A percentile compares a stretch with the other conserved stretches of the same genome.
phyloP scores from a whole-genome alignment of 2,113 vertebrate species.

The Rhinoptilus africanus region DNA sequence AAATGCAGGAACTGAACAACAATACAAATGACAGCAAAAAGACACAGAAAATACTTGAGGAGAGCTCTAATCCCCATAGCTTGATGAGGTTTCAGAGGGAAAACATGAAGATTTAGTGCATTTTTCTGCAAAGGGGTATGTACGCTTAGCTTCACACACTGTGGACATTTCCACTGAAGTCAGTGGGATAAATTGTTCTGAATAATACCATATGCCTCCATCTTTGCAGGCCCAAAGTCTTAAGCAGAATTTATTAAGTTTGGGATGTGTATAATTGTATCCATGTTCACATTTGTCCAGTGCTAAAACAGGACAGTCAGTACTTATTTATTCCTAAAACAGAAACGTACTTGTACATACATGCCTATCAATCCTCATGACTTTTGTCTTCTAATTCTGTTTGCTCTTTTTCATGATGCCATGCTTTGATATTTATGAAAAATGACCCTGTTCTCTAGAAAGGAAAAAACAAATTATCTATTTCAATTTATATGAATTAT shows the following conservation, averaged over 20 bases:
- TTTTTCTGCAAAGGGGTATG: neutral
- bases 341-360: neutral
- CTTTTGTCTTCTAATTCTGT: neutral
- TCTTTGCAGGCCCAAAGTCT: neutral
- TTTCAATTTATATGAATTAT: neutral
- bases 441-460: neutral
- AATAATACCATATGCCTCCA: neutral
- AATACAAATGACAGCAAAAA: neutral
- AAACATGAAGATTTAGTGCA: neutral
- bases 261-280: neutral
- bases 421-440: neutral
- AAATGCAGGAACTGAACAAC: neutral
- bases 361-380: neutral
- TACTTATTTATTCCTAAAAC: neutral
- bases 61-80: neutral
- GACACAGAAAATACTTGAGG: neutral
- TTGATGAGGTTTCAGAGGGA: slow-evolving; percentile 10
- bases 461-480: neutral
- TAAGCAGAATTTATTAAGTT: neutral
- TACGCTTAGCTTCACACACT: neutral
- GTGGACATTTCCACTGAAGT: slow-evolving; percentile 10
- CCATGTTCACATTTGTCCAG: neutral
- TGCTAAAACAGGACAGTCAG: neutral
- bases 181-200: neutral
- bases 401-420: neutral